A percentile compares a stretch with the other conserved stretches of the same genome.
phyloP scores from a whole-genome alignment of 2,797 vertebrate species.

The Sylvia borin region DNA sequence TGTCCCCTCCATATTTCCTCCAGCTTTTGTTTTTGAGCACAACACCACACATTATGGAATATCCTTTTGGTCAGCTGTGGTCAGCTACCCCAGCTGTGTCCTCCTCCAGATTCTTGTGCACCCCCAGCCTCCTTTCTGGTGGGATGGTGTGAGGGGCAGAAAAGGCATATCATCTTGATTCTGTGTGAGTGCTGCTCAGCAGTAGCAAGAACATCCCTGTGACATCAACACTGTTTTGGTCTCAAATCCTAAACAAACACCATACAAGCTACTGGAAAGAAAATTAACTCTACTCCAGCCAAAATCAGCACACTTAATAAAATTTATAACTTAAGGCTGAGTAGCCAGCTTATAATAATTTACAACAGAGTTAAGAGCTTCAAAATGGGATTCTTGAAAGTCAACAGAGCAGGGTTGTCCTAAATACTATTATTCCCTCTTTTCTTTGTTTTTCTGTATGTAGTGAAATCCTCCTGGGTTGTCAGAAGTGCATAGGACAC shows the following conservation, averaged over 20 bases:
- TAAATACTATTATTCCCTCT: not conserved
- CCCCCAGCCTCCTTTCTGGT: fast-evolving
- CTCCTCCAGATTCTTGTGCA: not conserved
- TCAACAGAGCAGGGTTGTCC: not conserved
- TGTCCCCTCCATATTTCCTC: not conserved
- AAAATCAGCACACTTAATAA: not conserved
- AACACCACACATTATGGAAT: not conserved
- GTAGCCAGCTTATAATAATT: not conserved
- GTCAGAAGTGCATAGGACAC: not conserved
- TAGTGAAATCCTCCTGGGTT: not conserved
- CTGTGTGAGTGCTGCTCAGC: not conserved
- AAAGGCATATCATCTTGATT: not conserved
- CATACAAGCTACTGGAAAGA: not conserved
- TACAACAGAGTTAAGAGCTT: not conserved
- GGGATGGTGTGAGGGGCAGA: not conserved
- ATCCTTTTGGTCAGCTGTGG: not conserved
- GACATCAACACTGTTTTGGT: not conserved
- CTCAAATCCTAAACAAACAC: not conserved
- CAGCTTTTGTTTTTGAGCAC: not conserved
- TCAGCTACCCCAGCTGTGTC: not conserved
- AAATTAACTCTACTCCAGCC: not conserved
- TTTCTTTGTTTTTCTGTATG: not conserved
- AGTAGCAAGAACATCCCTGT: not conserved
- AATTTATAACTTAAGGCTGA: not conserved
- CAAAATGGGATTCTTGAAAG: not conserved